Evolutionary conservation across 1,140 invertebrate genomes (phyloP).

Genomic region (Drosophila nikananu): DNA sequence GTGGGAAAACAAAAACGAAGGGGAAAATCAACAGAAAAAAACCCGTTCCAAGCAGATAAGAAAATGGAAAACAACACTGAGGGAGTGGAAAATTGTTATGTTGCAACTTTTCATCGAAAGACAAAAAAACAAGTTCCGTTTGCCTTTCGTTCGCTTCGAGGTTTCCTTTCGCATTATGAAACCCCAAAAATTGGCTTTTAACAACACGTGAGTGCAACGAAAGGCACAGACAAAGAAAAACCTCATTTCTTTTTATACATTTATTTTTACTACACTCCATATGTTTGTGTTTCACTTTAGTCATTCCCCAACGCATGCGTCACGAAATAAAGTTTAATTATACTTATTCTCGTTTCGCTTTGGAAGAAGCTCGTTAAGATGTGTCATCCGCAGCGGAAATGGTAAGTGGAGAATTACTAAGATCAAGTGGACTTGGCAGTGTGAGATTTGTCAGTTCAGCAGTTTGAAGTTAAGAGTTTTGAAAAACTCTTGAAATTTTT

Average conservation of each 20-base stretch:
- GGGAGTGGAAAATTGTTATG: constrained; percentile 54
- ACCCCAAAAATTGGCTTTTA: constrained; percentile 35
- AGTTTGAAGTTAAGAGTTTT: neutral
- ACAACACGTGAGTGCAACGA: constrained; percentile 45
- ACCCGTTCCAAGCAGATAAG: constrained; percentile 60
- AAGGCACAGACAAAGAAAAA: constrained; percentile 27
- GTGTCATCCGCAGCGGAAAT: constrained; percentile 48
- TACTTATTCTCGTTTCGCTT: constrained; percentile 13
- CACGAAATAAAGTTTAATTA: constrained; percentile 46
- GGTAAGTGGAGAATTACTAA: constrained; percentile 2
- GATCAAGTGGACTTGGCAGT: constrained; percentile 6
- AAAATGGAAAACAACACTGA: constrained; percentile 30
- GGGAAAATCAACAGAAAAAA: constrained; percentile 33
- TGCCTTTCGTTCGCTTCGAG: constrained; percentile 56
- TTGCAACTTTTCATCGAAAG: constrained; percentile 51
- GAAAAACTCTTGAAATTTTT: too few species aligned
- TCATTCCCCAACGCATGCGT: constrained; percentile 51
- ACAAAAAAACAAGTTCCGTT: constrained; percentile 67
- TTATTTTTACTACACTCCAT: constrained; percentile 12
- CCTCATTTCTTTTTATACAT: constrained; percentile 15
- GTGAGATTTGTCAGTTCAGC: neutral
- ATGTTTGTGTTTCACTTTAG: constrained; percentile 39
- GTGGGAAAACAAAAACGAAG: constrained; percentile 13
- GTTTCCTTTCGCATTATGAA: constrained; percentile 59
- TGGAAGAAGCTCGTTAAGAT: constrained; percentile 29